Evolutionary conservation across 1,140 invertebrate genomes (phyloP), one percentile per base, ranked within the genome.

Genomic region (Neocloeon triangulifer): DNA sequence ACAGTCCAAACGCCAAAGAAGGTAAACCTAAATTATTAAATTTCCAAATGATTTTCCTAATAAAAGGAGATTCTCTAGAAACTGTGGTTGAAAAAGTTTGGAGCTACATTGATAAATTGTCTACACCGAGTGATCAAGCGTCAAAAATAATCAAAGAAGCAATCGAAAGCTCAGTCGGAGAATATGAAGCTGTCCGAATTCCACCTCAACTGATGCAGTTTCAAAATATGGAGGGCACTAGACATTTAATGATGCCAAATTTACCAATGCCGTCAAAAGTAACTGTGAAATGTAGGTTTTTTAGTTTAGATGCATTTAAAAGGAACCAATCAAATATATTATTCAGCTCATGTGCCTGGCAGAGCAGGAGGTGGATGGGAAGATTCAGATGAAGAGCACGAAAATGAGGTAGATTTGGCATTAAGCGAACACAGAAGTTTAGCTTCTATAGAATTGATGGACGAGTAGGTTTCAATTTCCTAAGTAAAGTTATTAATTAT

Each of bases 301-400:
- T 8, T n/a, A 23, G n/a, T 23, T 23, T n/a, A 23, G 21, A 8
- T 8, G 8, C n/a, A 23, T 8, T 23, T 8, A 8, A 8, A 23
- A 23, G n/a, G n/a, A n/a, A 8, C 8, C 8, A 23, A 8, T 23
- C 21, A 23, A 23, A 23, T 23, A 16, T 10, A 3, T 5, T 25
- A 26, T 32, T 5, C 22, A 35, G 37, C 19, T 19, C 38, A 39
- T 32, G 21, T 39, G n/a, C 35, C 38, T 7, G 38, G 38, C 16
- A 28, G 19, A 18, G 35, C 38, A 19, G 38, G 38, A 20, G 38
- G 38, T 23, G 38, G 38, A 4, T 39, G 38, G 38, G 38, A 39
- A 12, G 33, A 35, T 19, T 27, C 30, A 5, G 37, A 38, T 17
- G 32, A 30, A 4, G 17, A 12, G 2, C 33, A 23, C 10, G 19